Evolutionary conservation across 2,888 invertebrate species (phyloP).

Genomic region (Platycnemis pennipes): DNA sequence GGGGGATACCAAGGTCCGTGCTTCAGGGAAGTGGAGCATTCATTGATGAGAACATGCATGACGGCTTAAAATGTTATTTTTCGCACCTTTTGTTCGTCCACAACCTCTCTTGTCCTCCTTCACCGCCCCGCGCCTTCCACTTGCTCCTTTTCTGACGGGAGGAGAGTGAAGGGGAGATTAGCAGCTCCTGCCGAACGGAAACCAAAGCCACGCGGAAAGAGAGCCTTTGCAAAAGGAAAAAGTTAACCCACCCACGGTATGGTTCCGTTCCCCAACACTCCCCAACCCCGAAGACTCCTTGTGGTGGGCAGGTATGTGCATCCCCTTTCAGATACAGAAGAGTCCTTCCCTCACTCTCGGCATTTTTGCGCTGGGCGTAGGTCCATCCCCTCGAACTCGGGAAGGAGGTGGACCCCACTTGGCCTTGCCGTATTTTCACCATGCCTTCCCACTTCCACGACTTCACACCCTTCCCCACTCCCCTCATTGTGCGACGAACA

Average conservation of each 20-base stretch:
- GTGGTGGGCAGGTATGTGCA: background rate
- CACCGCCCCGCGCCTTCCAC: background rate
- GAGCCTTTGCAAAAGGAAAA: background rate
- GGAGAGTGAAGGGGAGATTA: background rate
- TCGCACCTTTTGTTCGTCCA: background rate
- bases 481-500: background rate
- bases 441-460: background rate
- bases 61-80: constrained; percentile 53
- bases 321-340: background rate
- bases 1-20: background rate
- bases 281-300: background rate
- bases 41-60: background rate
- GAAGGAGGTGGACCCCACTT: background rate
- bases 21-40: background rate
- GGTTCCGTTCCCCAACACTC: background rate
- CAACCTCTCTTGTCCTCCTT: background rate
- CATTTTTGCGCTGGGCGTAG: constrained; percentile 3
- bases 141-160: background rate
- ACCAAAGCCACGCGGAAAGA: background rate
- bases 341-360: background rate
- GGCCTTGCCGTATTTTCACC: background rate
- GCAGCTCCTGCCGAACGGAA: background rate
- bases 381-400: background rate
- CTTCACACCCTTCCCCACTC: background rate
- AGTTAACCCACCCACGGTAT: background rate